Evolutionary conservation across 2,113 vertebrate species (phyloP), one percentile per base, ranked within the genome.

Genomic region (Grammomys dolichurus): DNA sequence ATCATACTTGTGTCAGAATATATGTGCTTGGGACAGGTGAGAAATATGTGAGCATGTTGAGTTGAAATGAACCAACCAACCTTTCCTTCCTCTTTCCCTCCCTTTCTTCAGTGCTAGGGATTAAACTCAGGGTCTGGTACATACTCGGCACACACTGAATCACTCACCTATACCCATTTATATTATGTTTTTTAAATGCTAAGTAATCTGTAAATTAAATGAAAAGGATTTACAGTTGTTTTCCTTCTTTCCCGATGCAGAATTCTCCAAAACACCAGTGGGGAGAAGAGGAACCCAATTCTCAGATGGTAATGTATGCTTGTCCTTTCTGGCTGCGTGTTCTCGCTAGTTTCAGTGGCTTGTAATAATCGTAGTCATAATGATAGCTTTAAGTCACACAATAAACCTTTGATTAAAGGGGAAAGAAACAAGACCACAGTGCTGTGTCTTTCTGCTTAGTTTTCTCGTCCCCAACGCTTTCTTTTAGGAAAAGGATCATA

Each of bases 401-500:
- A 26, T 51, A 2, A 93, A 13, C 89, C 40, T 67, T 70, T 87
- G 67, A 11, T 87, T 92, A 77, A 89, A 82, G 7, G 12, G 31
- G 58, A 63, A 89, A 36, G 51, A 58, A 84, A 95, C 9, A 91
- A 33, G 51, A 95, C 13, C 12, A 51, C 69, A 51, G 24, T 65
- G 26, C 1, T 43, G 2, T 14, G 67, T 1, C 75, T 81, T 96
- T 85, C 81, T 91, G 87, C 28, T 96, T 48, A 93, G 69, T n/a
- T 54, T 69, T 96, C 56, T 90, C 26, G 31, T 43, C 33, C 11
- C 1, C n/a, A 22, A 63, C 1, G 96, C 88, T 92, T n/a, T 77
- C 77, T 9, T 91, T 96, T 96, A 99, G 99, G 99, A 99, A 97
- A 98, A 99, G 93, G 99, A 99, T 97, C 99, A 99, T 89, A 99